These are phyloP conservation scores for Aethina tumida DNA, from an alignment of 1,140 invertebrate species.

Conservation along the genomic window DNA sequence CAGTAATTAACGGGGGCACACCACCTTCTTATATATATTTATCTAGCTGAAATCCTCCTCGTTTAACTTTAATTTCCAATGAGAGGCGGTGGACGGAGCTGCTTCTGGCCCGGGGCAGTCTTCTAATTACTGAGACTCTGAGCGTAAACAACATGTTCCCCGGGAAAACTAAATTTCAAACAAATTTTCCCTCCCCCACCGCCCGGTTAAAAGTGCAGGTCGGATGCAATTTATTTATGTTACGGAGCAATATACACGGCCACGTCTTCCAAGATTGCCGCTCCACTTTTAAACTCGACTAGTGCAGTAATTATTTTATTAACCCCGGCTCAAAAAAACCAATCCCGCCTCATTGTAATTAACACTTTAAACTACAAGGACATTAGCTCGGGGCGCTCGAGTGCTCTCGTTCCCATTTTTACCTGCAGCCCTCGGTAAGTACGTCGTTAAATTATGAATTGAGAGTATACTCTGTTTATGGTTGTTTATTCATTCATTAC, in stretches of 20 bases:
- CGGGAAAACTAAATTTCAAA: conserved; percentile 18
- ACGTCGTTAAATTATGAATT: too few relatives aligned
- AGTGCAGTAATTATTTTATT: too few relatives aligned
- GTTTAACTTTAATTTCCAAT: conserved; percentile 19
- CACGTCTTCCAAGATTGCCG: conserved; percentile 2
- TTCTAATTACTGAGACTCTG: conserved; percentile 19
- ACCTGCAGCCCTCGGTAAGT: too few relatives aligned
- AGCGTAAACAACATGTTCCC: conserved; percentile 18
- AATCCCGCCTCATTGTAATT: too few relatives aligned
- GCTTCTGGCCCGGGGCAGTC: conserved; percentile 11
- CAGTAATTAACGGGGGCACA: conserved; percentile 5
- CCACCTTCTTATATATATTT: conserved; percentile 20
- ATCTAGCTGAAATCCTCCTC: conserved; percentile 13
- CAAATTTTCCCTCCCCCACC: conserved; percentile 18
- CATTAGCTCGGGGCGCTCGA: too few relatives aligned
- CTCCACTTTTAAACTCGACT: too few relatives aligned
- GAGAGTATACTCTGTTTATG: too few relatives aligned
- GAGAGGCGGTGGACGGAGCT: conserved; percentile 12
- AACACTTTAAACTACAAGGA: too few relatives aligned
- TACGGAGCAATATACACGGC: conserved; percentile 13
- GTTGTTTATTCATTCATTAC: too few relatives aligned
- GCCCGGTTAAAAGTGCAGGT: conserved; percentile 19
- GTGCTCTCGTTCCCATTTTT: too few relatives aligned
- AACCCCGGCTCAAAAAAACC: too few relatives aligned
- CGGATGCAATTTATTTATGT: conserved; percentile 18